Evolutionary conservation across 2,797 vertebrate genomes (phyloP).

Genomic region (Spheniscus humboldti): DNA sequence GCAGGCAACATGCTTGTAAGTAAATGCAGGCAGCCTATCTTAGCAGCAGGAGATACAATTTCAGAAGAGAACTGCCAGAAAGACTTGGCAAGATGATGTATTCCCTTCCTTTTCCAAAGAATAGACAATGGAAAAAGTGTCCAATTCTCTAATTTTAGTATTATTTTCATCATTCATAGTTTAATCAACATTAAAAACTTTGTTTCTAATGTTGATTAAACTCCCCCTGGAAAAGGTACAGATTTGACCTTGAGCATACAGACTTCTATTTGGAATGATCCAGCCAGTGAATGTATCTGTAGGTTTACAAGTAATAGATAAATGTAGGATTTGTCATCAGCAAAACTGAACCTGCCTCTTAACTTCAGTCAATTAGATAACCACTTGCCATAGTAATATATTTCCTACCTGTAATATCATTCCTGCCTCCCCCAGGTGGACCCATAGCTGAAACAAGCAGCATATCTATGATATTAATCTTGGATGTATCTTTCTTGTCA

Average conservation of each 20-base stretch:
- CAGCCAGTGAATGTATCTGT: neutral
- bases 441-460: conserved; percentile 90
- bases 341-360: neutral
- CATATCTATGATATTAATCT: conserved; percentile 80
- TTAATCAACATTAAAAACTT: neutral
- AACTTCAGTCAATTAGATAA: neutral
- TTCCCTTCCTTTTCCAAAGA: neutral
- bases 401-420: conserved; percentile 87
- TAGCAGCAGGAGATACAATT: neutral
- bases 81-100: neutral
- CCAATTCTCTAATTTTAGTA: neutral
- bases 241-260: neutral
- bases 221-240: neutral
- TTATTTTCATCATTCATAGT: neutral
- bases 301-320: neutral
- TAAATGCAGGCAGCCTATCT: neutral
- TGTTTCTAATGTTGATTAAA: neutral
- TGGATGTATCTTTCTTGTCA: conserved; percentile 87
- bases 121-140: neutral
- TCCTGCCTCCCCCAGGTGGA: conserved; percentile 91
- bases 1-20: neutral
- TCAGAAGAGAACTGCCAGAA: neutral
- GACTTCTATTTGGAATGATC: neutral
- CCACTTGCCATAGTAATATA: accelerated
- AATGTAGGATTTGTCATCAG: neutral